Percentiles rank a stretch among this genome's conserved stretches.
phyloP scores from a whole-genome alignment of 1,140 invertebrate species.

The Drosophila seguyi region DNA sequence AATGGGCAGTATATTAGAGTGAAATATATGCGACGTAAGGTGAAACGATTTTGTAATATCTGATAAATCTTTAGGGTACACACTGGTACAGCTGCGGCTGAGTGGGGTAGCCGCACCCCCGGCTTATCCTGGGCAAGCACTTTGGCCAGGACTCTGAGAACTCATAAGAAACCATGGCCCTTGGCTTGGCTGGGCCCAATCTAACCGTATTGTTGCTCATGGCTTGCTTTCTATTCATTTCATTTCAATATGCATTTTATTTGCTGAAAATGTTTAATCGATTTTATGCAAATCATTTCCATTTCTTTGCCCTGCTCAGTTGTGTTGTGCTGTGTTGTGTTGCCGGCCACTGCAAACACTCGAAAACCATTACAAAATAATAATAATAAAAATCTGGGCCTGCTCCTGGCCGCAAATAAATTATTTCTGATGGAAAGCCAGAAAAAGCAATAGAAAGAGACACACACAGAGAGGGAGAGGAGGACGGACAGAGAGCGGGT shows the following conservation, averaged over 20 bases:
- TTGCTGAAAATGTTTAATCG: constrained; percentile 75
- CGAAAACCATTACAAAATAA: constrained; percentile 81
- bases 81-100: constrained; percentile 4
- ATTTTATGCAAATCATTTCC: constrained; percentile 80
- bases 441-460: constrained; percentile 17
- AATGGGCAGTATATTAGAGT: constrained; percentile 9
- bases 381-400: constrained; percentile 71
- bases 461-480: neutral
- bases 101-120: neutral
- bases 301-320: constrained; percentile 46
- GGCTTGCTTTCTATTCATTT: constrained; percentile 65
- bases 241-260: constrained; percentile 77
- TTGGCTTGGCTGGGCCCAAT: constrained; percentile 11
- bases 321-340: constrained; percentile 5
- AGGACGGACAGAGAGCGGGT: neutral
- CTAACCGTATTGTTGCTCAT: constrained; percentile 31
- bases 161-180: constrained; percentile 27
- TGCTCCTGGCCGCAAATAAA: constrained; percentile 68
- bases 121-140: constrained; percentile 21
- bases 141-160: constrained; percentile 12
- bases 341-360: constrained; percentile 63
- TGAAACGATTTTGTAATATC: constrained; percentile 34
- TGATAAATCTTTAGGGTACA: constrained; percentile 54
- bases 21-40: constrained; percentile 21
- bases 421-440: constrained; percentile 53